Evolutionary conservation across 2,113 vertebrate genomes (phyloP), one percentile per base, ranked within the genome.

Genomic region (Strigops habroptila): DNA sequence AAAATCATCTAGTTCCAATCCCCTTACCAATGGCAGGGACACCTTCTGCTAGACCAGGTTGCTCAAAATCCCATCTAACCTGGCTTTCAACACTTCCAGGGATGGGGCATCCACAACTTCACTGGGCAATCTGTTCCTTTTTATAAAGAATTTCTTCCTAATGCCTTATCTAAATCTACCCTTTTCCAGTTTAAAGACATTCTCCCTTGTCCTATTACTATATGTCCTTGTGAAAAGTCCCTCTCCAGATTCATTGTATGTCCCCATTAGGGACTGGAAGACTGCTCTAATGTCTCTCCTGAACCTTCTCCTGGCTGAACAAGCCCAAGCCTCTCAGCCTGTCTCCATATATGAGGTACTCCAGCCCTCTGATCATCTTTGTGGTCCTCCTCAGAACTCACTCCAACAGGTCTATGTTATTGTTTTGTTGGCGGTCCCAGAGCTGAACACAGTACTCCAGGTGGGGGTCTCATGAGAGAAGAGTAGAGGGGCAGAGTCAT

Each of bases 381-480:
- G 27, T 44, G 12, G 3, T 10, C 3, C 27, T 37, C 31, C 13
- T 21, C 4, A 51, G 51, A 23, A 39, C 5, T 57, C 11, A 1
- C 7, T 85, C 5, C 51, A 25, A 1, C 1, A 17, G 23, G 7
- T 14, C 6, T 3, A 14, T 4, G 14, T 59, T 14, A 7, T 13
- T 46, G 6, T 17, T 30, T 11, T 30, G 18, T 52, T 52, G 51
- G 23, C 17, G 3, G 5, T 14, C 28, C 37, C 65, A 84, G 55
- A 22, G 14, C 64, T 83, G 80, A 27, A 5, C 68, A 39, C 41
- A 63, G 64, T 0, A 0, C 1, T 70, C 0, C 55, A 48, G 63
- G 5, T 7, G n/a, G 30, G 25, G 31, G 2, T 70, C 37, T 52
- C 52, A 37, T 0, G 23, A 63, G 46, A n/a, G 23, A 44, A 39